Evolutionary conservation across 2,888 invertebrate genomes (phyloP), one percentile per base, ranked within the genome.

Genomic region (Sthenelais limicola): DNA sequence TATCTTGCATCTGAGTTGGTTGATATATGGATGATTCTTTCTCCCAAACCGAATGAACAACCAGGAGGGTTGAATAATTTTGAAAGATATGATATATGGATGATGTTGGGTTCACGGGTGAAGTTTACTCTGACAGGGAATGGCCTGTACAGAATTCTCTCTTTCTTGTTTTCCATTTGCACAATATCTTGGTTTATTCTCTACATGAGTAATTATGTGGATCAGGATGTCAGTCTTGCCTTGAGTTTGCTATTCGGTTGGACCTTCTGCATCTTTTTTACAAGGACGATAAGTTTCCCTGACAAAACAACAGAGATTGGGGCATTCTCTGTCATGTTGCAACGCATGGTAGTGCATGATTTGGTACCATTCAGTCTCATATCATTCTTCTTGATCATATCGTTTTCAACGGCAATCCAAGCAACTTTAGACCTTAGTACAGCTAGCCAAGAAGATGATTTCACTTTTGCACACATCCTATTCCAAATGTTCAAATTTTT

Each of bases 311-410:
- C 38, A 18, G 38, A 35, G 38, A 62, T 62, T 62, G 62, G 62
- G 1, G 38, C 38, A 3, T 62, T 62, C 62, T 62, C 62, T 1
- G 43, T 62, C 35, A 62, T 62, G 62, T 35, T 35, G 12, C 62
- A 62, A n/a, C 7, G 35, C 9, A 62, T 62, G 62, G 21, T 62
- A 21, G 35, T 62, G 21, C 38, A 62, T 38, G 38, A 62, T 28
- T 18, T 62, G 62, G 5, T 24, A 18, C 62, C 62, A 21, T 62
- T 62, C 15, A 9, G 35, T 24, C 3, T 62, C 21, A 62, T 62
- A 2, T 62, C 62, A 15, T 12, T n/a, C n/a, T 62, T 62, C 24
- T 18, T 62, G 15, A 7, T 3, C 12, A 3, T 62, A 4, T 35
- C 35, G 1, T 62, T 62, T 15, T 62, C 62, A 4, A 21, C 62